A percentile compares a stretch with the other conserved stretches of the same genome.
Evolutionary conservation across 2,797 vertebrate species (phyloP).

Genomic region (Pangasius macronema): DNA sequence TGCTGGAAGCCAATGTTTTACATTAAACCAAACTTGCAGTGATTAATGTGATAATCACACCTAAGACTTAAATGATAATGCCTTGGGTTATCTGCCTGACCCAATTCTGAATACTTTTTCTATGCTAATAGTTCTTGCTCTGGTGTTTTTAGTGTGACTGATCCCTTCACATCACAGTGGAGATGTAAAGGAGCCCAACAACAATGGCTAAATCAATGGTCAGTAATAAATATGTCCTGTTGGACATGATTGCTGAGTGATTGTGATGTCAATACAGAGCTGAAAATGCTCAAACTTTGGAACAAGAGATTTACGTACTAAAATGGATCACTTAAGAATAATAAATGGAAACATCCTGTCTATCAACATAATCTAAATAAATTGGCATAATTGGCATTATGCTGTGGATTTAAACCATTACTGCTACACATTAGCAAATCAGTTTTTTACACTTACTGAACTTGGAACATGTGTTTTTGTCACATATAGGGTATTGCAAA

Average conservation of each 20-base stretch:
- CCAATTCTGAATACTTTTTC: not conserved
- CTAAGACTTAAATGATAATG: not conserved
- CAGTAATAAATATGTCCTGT: constrained; percentile 92
- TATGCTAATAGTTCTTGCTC: constrained; percentile 58
- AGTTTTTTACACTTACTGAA: not conserved
- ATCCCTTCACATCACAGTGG: constrained; percentile 63
- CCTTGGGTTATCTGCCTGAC: not conserved
- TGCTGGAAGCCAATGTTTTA: not conserved
- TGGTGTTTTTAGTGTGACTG: constrained; percentile 56
- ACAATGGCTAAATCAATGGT: constrained; percentile 93
- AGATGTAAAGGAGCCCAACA: constrained; percentile 73
- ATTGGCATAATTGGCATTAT: not conserved
- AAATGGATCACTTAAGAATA: not conserved
- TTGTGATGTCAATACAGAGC: constrained; percentile 87
- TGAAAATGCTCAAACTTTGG: constrained; percentile 58
- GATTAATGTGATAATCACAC: not conserved
- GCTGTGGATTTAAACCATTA: not conserved
- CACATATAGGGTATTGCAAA: not conserved
- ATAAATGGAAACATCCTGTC: not conserved
- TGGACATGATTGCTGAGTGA: constrained; percentile 93
- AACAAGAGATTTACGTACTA: constrained; percentile 14
- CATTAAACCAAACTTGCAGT: not conserved
- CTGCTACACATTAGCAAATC: not conserved
- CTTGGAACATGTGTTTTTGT: not conserved
- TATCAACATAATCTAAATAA: not conserved